Percentiles rank a stretch among this genome's conserved stretches.
These are phyloP conservation scores for Apostichopus japonicus DNA, from an alignment of 35 echinoderm and acorn worm species.

Conservation along the genomic window DNA sequence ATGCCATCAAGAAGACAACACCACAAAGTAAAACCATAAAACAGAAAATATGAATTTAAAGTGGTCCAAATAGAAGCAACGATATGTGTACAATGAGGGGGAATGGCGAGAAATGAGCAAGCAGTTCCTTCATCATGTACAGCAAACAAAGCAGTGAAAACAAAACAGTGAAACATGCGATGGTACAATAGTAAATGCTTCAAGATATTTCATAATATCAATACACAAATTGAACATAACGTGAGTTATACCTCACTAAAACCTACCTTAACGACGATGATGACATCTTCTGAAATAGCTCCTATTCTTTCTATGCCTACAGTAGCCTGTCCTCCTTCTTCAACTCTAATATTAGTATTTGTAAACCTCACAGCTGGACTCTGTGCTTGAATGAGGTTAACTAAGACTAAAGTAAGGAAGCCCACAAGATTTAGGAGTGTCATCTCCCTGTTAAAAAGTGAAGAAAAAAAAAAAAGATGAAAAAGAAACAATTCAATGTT, in stretches of 20 bases:
- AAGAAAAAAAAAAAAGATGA: background rate
- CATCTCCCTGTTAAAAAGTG: background rate
- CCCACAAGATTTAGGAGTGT: background rate
- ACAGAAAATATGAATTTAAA: too few species aligned
- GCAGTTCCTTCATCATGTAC: too few species aligned
- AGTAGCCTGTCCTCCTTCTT: background rate
- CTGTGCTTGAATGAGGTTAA: constrained; percentile 42
- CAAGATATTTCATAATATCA: too few species aligned
- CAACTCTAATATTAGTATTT: background rate
- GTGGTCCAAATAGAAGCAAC: too few species aligned
- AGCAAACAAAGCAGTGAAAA: background rate
- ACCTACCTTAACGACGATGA: constrained; percentile 24
- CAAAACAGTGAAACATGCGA: background rate
- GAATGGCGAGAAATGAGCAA: too few species aligned
- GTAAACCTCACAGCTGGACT: constrained; percentile 36
- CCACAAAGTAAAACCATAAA: too few species aligned
- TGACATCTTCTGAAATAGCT: background rate
- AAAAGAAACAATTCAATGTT: background rate
- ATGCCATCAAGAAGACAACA: too few species aligned
- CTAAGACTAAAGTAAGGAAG: constrained; percentile 7
- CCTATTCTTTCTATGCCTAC: constrained; percentile 9
- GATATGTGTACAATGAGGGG: too few species aligned
- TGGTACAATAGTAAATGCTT: too few species aligned
- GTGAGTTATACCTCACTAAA: background rate
- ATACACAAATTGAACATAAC: too few species aligned